Evolutionary conservation across 2,888 invertebrate species (phyloP).

Genomic region (Agonopterix alstromeriana): DNA sequence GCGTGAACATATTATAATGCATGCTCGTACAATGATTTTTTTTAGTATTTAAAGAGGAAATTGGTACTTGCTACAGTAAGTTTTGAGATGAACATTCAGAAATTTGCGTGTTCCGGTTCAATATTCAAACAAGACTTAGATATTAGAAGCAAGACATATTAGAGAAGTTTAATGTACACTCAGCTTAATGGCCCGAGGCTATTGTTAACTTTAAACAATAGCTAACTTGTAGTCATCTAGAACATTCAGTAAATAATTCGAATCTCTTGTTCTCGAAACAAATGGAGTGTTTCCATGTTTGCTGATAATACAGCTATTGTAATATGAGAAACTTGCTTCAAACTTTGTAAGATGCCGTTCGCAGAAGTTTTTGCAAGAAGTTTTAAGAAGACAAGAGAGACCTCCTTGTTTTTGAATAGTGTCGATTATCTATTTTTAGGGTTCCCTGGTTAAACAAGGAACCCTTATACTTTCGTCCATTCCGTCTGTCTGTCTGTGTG

Average conservation of each 20-base stretch:
- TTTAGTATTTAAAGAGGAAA: too few species aligned
- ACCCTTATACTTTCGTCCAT: too few species aligned
- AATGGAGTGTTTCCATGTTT: constrained; percentile 1
- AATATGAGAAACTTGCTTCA: background rate
- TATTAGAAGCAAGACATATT: background rate
- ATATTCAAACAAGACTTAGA: background rate
- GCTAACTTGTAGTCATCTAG: constrained; percentile 6
- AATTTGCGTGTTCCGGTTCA: background rate
- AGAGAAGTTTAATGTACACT: constrained; percentile 1
- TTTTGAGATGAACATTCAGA: background rate
- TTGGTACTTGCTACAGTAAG: too few species aligned
- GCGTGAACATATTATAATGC: too few species aligned
- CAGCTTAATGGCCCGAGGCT: constrained; percentile 1
- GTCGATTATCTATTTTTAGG: too few species aligned
- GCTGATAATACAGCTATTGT: constrained; percentile 2
- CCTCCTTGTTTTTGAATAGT: too few species aligned
- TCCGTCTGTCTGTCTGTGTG: too few species aligned
- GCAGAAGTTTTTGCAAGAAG: too few species aligned
- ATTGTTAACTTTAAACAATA: constrained; percentile 7
- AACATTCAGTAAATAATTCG: constrained; percentile 4
- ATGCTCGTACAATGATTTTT: too few species aligned
- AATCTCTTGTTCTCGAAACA: constrained; percentile 3
- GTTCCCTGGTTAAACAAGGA: too few species aligned
- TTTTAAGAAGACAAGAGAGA: too few species aligned
- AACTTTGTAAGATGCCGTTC: too few species aligned